These are phyloP conservation scores for Hanleya hanleyi DNA, from an alignment of 2,888 invertebrate species.

Conservation along the genomic window DNA sequence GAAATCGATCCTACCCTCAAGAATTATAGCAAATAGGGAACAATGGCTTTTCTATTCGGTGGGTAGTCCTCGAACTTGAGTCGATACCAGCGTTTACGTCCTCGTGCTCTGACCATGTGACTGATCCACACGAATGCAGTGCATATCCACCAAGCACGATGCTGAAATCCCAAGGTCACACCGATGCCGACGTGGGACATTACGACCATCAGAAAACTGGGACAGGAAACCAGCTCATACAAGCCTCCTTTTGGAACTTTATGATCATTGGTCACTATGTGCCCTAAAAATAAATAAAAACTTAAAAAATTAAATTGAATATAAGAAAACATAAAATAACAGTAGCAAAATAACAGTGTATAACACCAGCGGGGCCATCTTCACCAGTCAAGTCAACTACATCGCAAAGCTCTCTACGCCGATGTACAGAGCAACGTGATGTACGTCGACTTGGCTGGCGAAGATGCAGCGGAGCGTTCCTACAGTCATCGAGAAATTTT, in stretches of 20 bases:
- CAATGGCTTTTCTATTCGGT: conserved; percentile 32
- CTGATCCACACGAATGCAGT: conserved; percentile 32
- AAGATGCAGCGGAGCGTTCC: too few relatives aligned
- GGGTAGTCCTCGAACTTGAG: conserved; percentile 37
- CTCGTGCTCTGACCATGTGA: conserved; percentile 34
- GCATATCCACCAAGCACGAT: conserved; percentile 82
- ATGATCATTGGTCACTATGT: conserved; percentile 82
- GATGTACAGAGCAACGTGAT: too few relatives aligned
- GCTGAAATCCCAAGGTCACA: conserved; percentile 79
- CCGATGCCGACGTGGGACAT: conserved; percentile 81
- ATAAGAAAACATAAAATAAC: too few relatives aligned
- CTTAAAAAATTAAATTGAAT: too few relatives aligned
- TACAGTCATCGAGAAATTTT: too few relatives aligned
- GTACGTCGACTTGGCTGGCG: too few relatives aligned
- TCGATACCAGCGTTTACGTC: conserved; percentile 38
- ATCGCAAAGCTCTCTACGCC: too few relatives aligned
- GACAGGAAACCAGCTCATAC: conserved; percentile 87
- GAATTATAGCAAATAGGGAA: conserved; percentile 26
- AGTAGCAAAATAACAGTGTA: too few relatives aligned
- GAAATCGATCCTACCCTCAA: too few relatives aligned
- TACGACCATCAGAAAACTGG: conserved; percentile 87
- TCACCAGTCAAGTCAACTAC: too few relatives aligned
- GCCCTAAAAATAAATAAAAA: conserved; percentile 73
- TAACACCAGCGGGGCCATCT: too few relatives aligned
- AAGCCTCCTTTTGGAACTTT: conserved; percentile 84